phyloP scores from a whole-genome alignment of 2,888 invertebrate species.

The Agonopterix arenella region DNA sequence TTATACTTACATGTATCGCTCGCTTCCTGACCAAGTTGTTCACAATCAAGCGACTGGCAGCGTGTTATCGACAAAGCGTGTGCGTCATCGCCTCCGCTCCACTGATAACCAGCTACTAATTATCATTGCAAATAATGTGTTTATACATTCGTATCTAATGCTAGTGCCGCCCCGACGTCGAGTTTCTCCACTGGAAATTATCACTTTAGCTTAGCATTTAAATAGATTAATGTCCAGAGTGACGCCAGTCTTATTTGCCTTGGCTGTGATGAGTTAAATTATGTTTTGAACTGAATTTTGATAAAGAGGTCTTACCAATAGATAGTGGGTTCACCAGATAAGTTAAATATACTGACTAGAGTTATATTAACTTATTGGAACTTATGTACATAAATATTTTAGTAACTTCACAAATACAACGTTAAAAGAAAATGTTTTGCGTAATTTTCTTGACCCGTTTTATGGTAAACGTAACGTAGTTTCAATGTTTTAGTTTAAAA shows the following conservation, averaged over 20 bases:
- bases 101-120: conserved; percentile 65
- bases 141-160: conserved; percentile 56
- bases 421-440: no score
- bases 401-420: no score
- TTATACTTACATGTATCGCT: conserved; percentile 14
- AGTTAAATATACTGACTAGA: conserved; percentile 59
- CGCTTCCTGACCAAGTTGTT: conserved; percentile 41
- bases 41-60: conserved; percentile 34
- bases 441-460: no score
- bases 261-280: conserved; percentile 21
- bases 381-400: no score
- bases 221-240: conserved; percentile 39
- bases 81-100: conserved; percentile 71
- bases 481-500: no score
- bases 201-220: conserved; percentile 35
- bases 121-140: conserved; percentile 73
- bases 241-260: conserved; percentile 41
- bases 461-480: no score
- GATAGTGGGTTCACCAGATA: conserved; percentile 68
- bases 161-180: conserved; percentile 26
- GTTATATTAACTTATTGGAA: not conserved
- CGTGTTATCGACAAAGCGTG: conserved; percentile 51
- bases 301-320: conserved; percentile 58
- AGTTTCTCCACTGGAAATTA: conserved; percentile 52
- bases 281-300: conserved; percentile 36